A percentile compares a stretch with the other conserved stretches of the same genome.
phyloP scores from a whole-genome alignment of 2,888 invertebrate species.

The Caenorhabditis sp. region DNA sequence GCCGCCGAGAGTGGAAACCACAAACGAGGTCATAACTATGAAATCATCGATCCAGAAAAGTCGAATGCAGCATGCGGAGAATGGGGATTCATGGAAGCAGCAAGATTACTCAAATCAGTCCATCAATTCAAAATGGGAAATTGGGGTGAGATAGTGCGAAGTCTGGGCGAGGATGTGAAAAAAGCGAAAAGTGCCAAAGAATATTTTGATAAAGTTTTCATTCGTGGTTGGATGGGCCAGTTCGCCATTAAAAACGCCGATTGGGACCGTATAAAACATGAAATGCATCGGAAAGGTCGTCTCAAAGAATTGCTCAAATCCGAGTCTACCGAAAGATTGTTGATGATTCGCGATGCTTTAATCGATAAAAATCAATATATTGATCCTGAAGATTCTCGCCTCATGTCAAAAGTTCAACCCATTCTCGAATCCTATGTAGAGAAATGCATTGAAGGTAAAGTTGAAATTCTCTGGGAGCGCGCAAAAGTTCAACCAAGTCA shows the following conservation, averaged over 20 bases:
- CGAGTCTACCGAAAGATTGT: slow-evolving; percentile 28
- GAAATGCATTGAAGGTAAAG: slow-evolving; percentile 19
- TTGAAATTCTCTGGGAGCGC: slow-evolving; percentile 25
- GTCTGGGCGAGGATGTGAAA: slow-evolving; percentile 5
- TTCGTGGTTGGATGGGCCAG: slow-evolving; percentile 58
- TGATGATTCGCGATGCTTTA: slow-evolving; percentile 35
- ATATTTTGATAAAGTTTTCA: slow-evolving; percentile 53
- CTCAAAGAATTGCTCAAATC: slow-evolving; percentile 22
- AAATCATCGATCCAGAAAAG: slow-evolving; percentile 37
- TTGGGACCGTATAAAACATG: slow-evolving; percentile 37
- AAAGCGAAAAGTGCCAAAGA: slow-evolving; percentile 34
- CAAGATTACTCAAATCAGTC: slow-evolving; percentile 45
- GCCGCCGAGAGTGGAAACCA: slow-evolving; percentile 60
- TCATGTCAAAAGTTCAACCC: slow-evolving; percentile 19
- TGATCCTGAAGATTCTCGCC: slow-evolving; percentile 22
- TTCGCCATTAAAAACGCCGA: slow-evolving; percentile 43
- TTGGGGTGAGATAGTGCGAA: slow-evolving; percentile 46
- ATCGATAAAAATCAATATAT: slow-evolving; percentile 11
- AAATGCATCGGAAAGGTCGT: slow-evolving; percentile 26
- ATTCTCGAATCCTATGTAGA: slow-evolving; percentile 27
- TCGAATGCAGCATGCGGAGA: slow-evolving; percentile 1
- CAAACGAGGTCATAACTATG: slow-evolving; percentile 58
- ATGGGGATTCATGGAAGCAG: slow-evolving; percentile 40
- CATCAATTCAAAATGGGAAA: slow-evolving; percentile 55
- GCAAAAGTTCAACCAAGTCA: slow-evolving; percentile 12